A percentile compares a stretch with the other conserved stretches of the same genome.
Evolutionary conservation across 2,888 invertebrate genomes (phyloP).

Genomic region (Macaria liturata): DNA sequence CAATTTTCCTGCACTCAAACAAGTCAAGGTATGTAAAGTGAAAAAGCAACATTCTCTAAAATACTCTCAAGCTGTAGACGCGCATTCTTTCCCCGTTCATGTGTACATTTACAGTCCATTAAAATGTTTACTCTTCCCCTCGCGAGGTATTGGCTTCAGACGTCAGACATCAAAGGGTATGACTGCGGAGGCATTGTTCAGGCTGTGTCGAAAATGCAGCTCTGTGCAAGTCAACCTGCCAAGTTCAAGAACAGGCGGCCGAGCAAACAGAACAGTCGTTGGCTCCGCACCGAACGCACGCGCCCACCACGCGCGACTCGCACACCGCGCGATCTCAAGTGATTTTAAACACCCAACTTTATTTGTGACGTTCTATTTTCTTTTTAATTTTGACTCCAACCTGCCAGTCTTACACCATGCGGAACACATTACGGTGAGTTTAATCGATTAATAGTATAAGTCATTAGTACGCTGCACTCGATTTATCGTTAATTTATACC

Average conservation of each 20-base stretch:
- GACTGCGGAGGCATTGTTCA: constrained; percentile 33
- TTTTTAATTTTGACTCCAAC: constrained; percentile 39
- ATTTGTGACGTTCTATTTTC: constrained; percentile 40
- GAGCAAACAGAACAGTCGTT: constrained; percentile 61
- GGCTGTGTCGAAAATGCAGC: constrained; percentile 61
- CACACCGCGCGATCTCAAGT: constrained; percentile 50
- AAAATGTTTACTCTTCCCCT: constrained; percentile 27
- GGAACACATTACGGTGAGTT: constrained; percentile 71
- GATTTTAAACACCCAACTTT: constrained; percentile 47
- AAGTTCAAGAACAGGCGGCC: constrained; percentile 69
- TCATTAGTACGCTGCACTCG: constrained; percentile 38
- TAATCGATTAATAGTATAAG: constrained; percentile 27
- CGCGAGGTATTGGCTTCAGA: constrained; percentile 26
- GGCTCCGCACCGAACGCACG: constrained; percentile 56
- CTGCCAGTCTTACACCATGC: constrained; percentile 57
- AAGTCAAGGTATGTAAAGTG: neutral
- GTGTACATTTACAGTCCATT: constrained; percentile 16
- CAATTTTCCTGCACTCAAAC: constrained; percentile 5
- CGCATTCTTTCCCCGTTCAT: constrained; percentile 12
- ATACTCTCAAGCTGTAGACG: constrained; percentile 4
- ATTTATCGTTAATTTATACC: constrained; percentile 46
- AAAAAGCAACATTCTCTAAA: constrained; percentile 5
- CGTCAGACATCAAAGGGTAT: constrained; percentile 35
- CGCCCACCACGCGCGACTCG: constrained; percentile 37
- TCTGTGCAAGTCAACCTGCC: constrained; percentile 68